Percentiles rank a stretch among this genome's conserved stretches.
Conservation (phyloP, 1,140 invertebrate species). For the Heliothis virescens region DNA sequence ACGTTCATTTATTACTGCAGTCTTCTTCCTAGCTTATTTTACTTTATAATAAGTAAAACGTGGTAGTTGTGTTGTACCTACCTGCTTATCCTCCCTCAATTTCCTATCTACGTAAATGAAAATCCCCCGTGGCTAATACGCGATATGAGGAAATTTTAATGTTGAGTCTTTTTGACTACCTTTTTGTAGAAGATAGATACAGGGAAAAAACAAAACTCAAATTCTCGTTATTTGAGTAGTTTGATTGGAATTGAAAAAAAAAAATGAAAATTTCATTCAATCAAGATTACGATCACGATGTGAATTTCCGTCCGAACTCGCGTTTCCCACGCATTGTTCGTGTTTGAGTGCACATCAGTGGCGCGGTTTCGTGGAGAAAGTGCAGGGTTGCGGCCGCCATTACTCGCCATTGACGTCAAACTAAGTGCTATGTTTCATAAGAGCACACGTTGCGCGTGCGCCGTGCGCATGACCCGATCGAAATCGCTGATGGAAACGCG, state of each 20-base stretch:
- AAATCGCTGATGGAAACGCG: conserved; percentile 37
- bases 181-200: too few species aligned
- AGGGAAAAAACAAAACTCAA: too few species aligned
- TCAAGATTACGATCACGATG: background rate
- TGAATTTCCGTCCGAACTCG: conserved; percentile 25
- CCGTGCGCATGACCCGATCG: conserved; percentile 27
- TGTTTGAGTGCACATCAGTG: conserved; percentile 20
- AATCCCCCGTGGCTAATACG: background rate
- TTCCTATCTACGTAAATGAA: background rate
- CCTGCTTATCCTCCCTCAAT: background rate
- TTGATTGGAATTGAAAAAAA: too few species aligned
- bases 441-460: conserved; percentile 26
- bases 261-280: background rate
- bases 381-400: conserved; percentile 51
- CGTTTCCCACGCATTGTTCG: conserved; percentile 51
- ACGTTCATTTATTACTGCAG: too few species aligned
- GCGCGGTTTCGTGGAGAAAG: conserved; percentile 59
- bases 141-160: background rate
- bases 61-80: too few species aligned
- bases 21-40: too few species aligned
- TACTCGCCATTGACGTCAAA: conserved; percentile 62
- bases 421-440: conserved; percentile 58
- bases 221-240: too few species aligned
- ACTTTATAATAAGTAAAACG: too few species aligned
- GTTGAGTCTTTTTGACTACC: background rate